Base-by-base conservation (phyloP, 2,797 vertebrate species). In the Carapus acus region DNA sequence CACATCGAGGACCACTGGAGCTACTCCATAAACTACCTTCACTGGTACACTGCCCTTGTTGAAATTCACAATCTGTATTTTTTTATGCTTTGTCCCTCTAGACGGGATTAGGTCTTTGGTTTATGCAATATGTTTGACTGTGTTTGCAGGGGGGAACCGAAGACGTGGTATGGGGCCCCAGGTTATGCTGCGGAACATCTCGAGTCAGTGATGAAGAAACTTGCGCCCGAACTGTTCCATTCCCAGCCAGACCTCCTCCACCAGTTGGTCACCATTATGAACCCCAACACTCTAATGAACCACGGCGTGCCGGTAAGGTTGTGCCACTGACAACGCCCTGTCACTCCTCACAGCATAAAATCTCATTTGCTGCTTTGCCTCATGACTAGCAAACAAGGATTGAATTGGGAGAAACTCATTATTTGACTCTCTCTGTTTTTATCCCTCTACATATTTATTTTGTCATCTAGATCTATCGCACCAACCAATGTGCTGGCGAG, bases 1-100 rank as follows among this genome's bases (percentile, higher is more conserved):
- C 96, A 99, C 52, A 99, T 99, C 52, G 96, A 99, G 69, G 96
- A 99, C 83, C 96, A 99, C 62, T 99, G 96, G 96, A 99, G 96
- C 85, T 98, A 99, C 74, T 99, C 96, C 0, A 92, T 99, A 62
- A 99, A 98, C 80, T 98, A 97, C 71, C 85, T 99, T 64, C 96
- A 99, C 75, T 98, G 96, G 96, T 99, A 86, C 12, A 20, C 38
- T 45, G 15, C 39, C 36, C 34, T 58, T 9, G n/a, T n/a, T n/a
- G n/a, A n/a, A n/a, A n/a, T n/a, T n/a, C n/a, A n/a, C n/a, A n/a
- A n/a, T n/a, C n/a, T n/a, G 14, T 20, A 11, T 56, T 24, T 33
- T 33, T 33, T 13, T 33, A 45, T 12, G n/a, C 33, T 62, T 64
- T 23, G 41, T 5, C 22, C 24, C 8, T 17, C n/a, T n/a, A n/a